Percentiles rank a stretch among this genome's conserved stretches.
Evolutionary conservation across 2,888 invertebrate species (phyloP).

Genomic region (Epistrophella euchroma): DNA sequence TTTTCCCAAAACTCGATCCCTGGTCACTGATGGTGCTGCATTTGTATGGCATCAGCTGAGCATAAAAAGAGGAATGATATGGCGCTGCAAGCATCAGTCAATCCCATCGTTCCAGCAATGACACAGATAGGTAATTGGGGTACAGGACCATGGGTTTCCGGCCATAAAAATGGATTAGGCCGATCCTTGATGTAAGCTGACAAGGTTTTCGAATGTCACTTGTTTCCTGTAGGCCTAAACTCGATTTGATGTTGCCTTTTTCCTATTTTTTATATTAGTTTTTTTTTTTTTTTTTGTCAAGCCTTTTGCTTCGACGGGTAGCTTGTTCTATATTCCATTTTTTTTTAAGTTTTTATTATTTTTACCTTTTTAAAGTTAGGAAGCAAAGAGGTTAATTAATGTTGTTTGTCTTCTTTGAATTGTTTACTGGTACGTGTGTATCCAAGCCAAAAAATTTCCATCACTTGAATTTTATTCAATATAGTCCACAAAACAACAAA

Average conservation of each 20-base stretch:
- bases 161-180: slow-evolving; percentile 58
- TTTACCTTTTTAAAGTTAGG: too few species aligned
- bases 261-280: neutral
- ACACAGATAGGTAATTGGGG: slow-evolving; percentile 38
- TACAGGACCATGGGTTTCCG: slow-evolving; percentile 13
- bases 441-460: too few species aligned
- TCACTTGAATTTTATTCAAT: too few species aligned
- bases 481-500: too few species aligned
- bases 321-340: neutral
- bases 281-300: neutral
- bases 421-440: too few species aligned
- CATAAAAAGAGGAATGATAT: neutral
- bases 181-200: slow-evolving; percentile 52
- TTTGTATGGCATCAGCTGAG: neutral
- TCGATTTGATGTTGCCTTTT: slow-evolving; percentile 1
- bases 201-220: slow-evolving; percentile 24
- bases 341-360: neutral
- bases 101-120: slow-evolving; percentile 12
- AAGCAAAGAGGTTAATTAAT: too few species aligned
- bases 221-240: slow-evolving; percentile 8
- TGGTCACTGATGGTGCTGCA: too few species aligned
- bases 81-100: slow-evolving; percentile 9
- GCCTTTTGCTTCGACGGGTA: slow-evolving; percentile 5
- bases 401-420: too few species aligned
- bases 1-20: slow-evolving; percentile 30